These are phyloP conservation scores for Tetropium fuscum DNA, from an alignment of 2,888 invertebrate genomes.

Conservation along the genomic window DNA sequence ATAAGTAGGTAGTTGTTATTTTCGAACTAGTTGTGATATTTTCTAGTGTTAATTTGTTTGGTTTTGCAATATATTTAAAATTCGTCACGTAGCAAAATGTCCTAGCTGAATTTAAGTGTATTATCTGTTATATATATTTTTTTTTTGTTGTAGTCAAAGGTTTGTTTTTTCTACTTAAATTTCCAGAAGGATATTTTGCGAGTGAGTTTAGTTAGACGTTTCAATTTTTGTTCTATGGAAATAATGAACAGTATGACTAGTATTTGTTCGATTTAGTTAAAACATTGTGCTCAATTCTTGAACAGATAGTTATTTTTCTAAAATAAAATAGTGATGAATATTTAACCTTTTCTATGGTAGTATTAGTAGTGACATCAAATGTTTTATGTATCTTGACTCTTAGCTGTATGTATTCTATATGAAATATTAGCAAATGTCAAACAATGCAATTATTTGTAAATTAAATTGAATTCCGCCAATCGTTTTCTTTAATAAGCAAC, in stretches of 20 bases:
- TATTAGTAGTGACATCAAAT: neutral
- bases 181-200: constrained; percentile 6
- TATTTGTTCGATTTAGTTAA: neutral
- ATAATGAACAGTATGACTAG: neutral
- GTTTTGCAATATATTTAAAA: constrained; percentile 11
- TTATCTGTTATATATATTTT: neutral
- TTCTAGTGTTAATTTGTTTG: constrained; percentile 20
- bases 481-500: constrained; percentile 1
- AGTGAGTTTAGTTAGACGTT: neutral
- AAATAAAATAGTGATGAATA: constrained; percentile 1
- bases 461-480: constrained; percentile 2
- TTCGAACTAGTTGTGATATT: constrained; percentile 41
- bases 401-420: neutral
- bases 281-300: constrained; percentile 15
- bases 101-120: neutral
- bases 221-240: constrained; percentile 2
- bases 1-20: constrained; percentile 22
- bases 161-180: constrained; percentile 6
- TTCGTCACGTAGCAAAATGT: neutral
- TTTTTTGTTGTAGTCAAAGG: constrained; percentile 5
- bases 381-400: neutral
- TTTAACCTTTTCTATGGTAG: neutral
- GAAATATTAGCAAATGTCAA: constrained; percentile 3
- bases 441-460: constrained; percentile 1
- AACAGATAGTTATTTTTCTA: constrained; percentile 19